Base-by-base conservation (phyloP, 2,888 invertebrate genomes). In the Caenorhabditis virilis region DNA sequence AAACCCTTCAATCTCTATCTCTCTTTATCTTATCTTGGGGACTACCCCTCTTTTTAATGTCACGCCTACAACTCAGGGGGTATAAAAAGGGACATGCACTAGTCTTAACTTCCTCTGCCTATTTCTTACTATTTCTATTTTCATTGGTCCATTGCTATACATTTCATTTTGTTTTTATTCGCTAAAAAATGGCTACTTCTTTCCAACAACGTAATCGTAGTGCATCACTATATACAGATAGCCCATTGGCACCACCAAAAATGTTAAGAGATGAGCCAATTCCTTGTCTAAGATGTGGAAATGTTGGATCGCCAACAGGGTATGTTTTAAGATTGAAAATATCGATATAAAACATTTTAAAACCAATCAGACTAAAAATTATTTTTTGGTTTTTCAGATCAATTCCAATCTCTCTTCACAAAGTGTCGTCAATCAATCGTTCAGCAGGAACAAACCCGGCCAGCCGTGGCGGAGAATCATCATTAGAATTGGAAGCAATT, bases 401-500 rank as follows among this genome's bases (percentile, higher is more conserved):
- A 9, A 67, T 78, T 26, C 75, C 75, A 5, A 74, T 78, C 70
- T 78, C 78, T 16, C 72, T 79, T 33, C 69, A 78, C 65, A 79
- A 79, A 50, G 76, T 77, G 2, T 69, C 69, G 22, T 77, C 75
- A n/a, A 65, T 77, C 47, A 76, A 76, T 50, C 61, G 76, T 11
- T 72, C 73, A n/a, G 73, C 73, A 23, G 67, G 70, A 15, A 74
- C 69, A 3, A 69, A 69, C 36, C 57, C 64, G 22, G 66, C 60
- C 22, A 59, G 61, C 20, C 52, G 73, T 20, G 52, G 71, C 18
- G 58, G 69, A n/a, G 69, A 73, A 36, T 71, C 72, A 11, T 71
- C 77, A 0, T 59, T 80, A n/a, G 80, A 80, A 55, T 50, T 80
- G 33, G 80, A 80, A 51, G 80, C 80, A 4, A 71, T 72, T 42